A percentile compares a stretch with the other conserved stretches of the same genome.
These are phyloP conservation scores for Nothobranchius furzeri DNA, from an alignment of 2,113 vertebrate species.

Conservation along the genomic window DNA sequence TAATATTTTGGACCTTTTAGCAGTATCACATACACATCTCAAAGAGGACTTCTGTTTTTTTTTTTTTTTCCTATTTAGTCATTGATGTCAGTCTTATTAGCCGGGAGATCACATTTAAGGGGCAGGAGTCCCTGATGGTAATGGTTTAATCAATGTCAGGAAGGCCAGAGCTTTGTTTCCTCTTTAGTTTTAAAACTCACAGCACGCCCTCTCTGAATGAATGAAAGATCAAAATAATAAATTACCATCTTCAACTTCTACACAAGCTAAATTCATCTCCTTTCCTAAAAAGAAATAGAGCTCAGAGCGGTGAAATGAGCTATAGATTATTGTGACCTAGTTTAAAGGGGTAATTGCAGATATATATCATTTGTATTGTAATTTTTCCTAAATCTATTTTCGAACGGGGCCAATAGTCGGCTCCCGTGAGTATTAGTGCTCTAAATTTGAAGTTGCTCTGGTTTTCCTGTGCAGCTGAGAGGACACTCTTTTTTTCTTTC, in stretches of 20 bases:
- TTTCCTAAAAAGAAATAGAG: conserved; percentile 7
- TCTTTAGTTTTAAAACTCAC: conserved; percentile 6
- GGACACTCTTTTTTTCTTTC: conserved; percentile 2
- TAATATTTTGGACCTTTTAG: conserved; percentile 73
- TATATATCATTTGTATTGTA: conserved; percentile 46
- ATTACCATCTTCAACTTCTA: conserved; percentile 47
- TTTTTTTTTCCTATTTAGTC: conserved; percentile 56
- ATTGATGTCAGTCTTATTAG: conserved; percentile 71
- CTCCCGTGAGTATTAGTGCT: conserved; percentile 13
- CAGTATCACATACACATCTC: conserved; percentile 33
- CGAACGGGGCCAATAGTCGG: conserved; percentile 7
- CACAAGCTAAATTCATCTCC: conserved; percentile 53
- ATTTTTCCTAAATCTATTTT: conserved; percentile 37
- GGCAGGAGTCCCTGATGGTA: conserved; percentile 45
- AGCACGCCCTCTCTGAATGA: conserved; percentile 18
- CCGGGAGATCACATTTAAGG: conserved; percentile 56
- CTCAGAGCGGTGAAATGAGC: conserved; percentile 45
- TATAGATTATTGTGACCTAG: conserved; percentile 65
- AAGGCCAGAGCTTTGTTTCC: conserved; percentile 31
- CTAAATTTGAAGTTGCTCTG: conserved; percentile 19
- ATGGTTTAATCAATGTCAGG: conserved; percentile 57
- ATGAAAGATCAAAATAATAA: conserved; percentile 55
- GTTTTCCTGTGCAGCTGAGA: conserved; percentile 1
- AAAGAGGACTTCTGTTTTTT: conserved; percentile 26
- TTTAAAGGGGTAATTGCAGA: conserved; percentile 62